These are phyloP conservation scores for Drosophila hydei DNA, from an alignment of 1,140 invertebrate genomes.

Conservation along the genomic window DNA sequence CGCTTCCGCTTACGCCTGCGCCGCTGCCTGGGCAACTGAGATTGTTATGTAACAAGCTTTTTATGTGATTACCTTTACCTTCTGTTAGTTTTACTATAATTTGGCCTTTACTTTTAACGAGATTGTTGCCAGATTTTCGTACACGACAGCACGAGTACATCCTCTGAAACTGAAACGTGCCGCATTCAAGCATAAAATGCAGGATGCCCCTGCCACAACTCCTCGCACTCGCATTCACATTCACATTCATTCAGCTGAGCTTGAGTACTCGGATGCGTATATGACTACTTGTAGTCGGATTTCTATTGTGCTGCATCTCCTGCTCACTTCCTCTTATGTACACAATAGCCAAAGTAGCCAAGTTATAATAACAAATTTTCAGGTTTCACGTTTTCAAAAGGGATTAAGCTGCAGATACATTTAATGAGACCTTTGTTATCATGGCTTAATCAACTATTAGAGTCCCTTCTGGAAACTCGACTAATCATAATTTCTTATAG, in stretches of 20 bases:
- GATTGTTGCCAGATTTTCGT: constrained; percentile 68
- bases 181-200: constrained; percentile 43
- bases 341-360: constrained; percentile 35
- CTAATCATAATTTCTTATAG: not conserved
- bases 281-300: constrained; percentile 8
- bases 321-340: constrained; percentile 42
- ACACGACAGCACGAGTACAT: constrained; percentile 33
- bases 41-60: constrained; percentile 79
- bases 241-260: not conserved
- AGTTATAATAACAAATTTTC: constrained; percentile 27
- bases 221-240: constrained; percentile 5
- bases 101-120: constrained; percentile 80
- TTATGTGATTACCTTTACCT: constrained; percentile 80
- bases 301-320: constrained; percentile 41
- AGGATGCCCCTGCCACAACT: constrained; percentile 15
- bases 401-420: not conserved
- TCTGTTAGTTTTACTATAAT: constrained; percentile 81
- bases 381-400: not conserved
- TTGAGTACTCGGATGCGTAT: constrained; percentile 7
- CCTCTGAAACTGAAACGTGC: constrained; percentile 54
- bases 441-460: no score
- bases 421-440: not conserved
- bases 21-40: constrained; percentile 28
- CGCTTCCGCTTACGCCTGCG: constrained; percentile 61
- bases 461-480: no score